phyloP scores from a whole-genome alignment of 2,888 invertebrate species.

The Callyntrura sp. region DNA sequence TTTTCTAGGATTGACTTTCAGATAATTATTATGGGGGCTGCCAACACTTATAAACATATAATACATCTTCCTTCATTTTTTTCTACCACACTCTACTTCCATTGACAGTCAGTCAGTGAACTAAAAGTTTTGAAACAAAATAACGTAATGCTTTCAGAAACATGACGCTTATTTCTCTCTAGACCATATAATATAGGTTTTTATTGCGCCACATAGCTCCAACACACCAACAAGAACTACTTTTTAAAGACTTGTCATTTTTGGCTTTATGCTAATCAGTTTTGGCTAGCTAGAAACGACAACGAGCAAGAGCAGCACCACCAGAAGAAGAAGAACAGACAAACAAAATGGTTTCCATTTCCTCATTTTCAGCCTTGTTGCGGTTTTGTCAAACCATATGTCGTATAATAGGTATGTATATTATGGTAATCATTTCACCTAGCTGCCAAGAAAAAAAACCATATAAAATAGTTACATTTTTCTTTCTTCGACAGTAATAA shows the following conservation, averaged over 20 bases:
- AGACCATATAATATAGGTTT: conserved; percentile 34
- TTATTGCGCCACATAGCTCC: conserved; percentile 16
- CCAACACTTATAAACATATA: conserved; percentile 58
- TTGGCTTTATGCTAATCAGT: conserved; percentile 74
- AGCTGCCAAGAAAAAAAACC: conserved; percentile 39
- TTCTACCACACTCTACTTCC: too few relatives aligned
- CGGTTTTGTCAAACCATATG: conserved; percentile 71
- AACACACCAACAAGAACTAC: too few relatives aligned
- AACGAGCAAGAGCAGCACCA: too few relatives aligned
- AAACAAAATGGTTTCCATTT: conserved; percentile 71
- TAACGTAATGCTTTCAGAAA: neutral
- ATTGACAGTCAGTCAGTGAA: too few relatives aligned
- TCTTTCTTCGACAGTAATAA: conserved; percentile 2
- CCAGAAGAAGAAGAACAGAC: conserved; percentile 11
- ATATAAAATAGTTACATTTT: neutral
- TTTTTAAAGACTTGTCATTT: conserved; percentile 49
- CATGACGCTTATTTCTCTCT: conserved; percentile 34
- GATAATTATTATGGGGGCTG: conserved; percentile 73
- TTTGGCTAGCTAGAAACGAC: too few relatives aligned
- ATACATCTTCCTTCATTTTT: conserved; percentile 35
- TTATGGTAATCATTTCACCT: conserved; percentile 27
- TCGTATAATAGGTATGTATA: neutral
- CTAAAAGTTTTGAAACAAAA: neutral
- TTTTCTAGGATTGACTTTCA: conserved; percentile 68
- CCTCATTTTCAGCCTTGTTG: conserved; percentile 71